Evolutionary conservation across 2,888 invertebrate species (phyloP), one percentile per base, ranked within the genome.

Genomic region (Tenthredo amoena): DNA sequence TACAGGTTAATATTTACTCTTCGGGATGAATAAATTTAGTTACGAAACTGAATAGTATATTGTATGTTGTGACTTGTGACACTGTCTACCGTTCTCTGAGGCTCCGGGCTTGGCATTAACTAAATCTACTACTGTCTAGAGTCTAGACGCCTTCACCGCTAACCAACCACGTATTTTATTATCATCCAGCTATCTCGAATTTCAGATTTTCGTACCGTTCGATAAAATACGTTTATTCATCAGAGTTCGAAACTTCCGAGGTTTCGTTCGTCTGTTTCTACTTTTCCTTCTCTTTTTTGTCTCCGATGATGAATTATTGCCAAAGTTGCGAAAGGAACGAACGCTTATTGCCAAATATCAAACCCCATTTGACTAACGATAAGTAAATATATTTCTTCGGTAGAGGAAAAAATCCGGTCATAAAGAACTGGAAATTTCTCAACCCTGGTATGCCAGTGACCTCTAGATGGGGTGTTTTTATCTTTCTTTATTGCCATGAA

Each of bases 381-480:
- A 9, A 74, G 21, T 10, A 43, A 74, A 74, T 43, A 21, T 74
- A 74, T 12, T 40, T 43, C 18, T n/a, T 9, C 43, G 9, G 0
- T 10, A 12, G 1, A 2, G n/a, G 21, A 21, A 21, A 74, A 21
- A 74, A 40, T 74, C n/a, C 43, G 72, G 43, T 40, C 4, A 21
- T 43, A 74, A 43, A 74, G 31, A 74, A 40, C 72, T 40, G 9
- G 15, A 74, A 43, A 74, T 74, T 21, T 74, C 40, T 74, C 72
- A 43, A 74, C 40, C 72, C 72, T 31, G 2, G 71, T 10, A 74
- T 37, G 21, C 3, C 40, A 18, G 40, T 74, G 72, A 74, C 72
- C 72, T 43, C 43, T 3, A 1, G 26, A 74, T 43, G 72, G 72
- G 43, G 12, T 74, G 72, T 74, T 74, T 74, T 74, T 15, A 74